Percentiles rank a stretch among this genome's conserved stretches.
Conservation (phyloP, 2,797 vertebrate species). For the Cyclura pinguis region DNA sequence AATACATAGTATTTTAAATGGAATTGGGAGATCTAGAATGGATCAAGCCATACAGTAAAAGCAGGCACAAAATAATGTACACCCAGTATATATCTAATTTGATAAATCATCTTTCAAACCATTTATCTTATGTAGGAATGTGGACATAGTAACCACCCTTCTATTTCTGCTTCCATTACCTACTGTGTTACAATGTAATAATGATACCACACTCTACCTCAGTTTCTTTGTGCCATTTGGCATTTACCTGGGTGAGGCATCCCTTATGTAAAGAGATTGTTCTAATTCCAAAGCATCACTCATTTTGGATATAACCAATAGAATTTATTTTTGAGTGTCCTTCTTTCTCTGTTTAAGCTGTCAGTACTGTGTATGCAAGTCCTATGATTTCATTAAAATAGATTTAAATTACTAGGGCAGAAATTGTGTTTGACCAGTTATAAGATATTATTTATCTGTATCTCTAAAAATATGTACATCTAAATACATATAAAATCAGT, state of each 20-base stretch:
- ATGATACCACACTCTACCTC: neutral
- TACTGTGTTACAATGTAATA: neutral
- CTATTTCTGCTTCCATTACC: neutral
- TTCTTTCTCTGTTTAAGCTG: slow-evolving; percentile 12
- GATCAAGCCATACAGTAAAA: neutral
- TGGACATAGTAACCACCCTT: neutral
- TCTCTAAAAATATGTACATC: too few species aligned
- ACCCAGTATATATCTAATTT: neutral
- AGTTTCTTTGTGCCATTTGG: neutral
- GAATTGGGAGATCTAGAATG: neutral
- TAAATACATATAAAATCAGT: neutral
- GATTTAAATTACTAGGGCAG: neutral
- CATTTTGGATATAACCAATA: neutral
- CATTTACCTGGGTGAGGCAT: neutral
- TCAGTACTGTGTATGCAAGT: neutral
- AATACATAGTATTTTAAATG: neutral
- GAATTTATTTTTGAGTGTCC: neutral
- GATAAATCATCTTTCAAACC: neutral
- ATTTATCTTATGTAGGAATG: neutral
- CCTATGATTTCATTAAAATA: neutral
- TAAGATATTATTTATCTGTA: neutral
- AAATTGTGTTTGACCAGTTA: neutral
- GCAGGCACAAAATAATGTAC: neutral
- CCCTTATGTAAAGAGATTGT: neutral
- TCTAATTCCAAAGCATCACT: neutral